Base-by-base conservation (phyloP, 2,797 vertebrate genomes). In the Enteromius anoplus region DNA sequence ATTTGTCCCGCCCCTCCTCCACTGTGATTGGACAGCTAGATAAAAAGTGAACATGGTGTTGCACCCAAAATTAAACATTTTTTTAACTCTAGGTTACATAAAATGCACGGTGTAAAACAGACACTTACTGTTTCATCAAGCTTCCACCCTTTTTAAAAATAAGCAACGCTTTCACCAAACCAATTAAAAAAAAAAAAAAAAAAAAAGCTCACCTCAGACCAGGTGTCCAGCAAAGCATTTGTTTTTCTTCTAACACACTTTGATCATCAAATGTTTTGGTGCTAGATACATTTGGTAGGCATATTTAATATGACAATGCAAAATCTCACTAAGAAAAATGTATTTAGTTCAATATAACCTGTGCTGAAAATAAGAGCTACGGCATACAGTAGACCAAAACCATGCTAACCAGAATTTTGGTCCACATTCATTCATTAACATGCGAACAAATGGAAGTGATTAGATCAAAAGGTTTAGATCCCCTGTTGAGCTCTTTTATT, bases 401-500 rank as follows among this genome's bases (percentile, higher is more conserved):
- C 23, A 62, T 23, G 14, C n/a, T 23, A 40, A 40, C 37, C 37
- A 40, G 40, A 10, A 42, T 42, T 40, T 42, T 42, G 40, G 40
- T 10, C 40, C 26, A 72, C 15, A 47, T 72, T n/a, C 1, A 32
- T 72, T 51, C 4, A 19, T 26, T 73, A 6, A 37, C 19, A 1
- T 23, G 51, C 21, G 1, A 40, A 37, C 0, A 1, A 34, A 75
- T 58, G 19, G 3, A 40, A 37, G 4, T 40, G 0, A 75, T 60
- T 26, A 37, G 11, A n/a, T 1, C 77, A 88, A 76, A 77, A 34
- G 26, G 55, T 72, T 53, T 66, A 34, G 47, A 37, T 81, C 69
- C 69, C 49, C 32, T 21, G 17, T 55, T 55, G 60, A 29, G 45
- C 1, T 53, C 85, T 89, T 87, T 90, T 93, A 93, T 94, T 90